phyloP scores from a whole-genome alignment of 2,113 vertebrate species.

The Puffinus mauretanicus region DNA sequence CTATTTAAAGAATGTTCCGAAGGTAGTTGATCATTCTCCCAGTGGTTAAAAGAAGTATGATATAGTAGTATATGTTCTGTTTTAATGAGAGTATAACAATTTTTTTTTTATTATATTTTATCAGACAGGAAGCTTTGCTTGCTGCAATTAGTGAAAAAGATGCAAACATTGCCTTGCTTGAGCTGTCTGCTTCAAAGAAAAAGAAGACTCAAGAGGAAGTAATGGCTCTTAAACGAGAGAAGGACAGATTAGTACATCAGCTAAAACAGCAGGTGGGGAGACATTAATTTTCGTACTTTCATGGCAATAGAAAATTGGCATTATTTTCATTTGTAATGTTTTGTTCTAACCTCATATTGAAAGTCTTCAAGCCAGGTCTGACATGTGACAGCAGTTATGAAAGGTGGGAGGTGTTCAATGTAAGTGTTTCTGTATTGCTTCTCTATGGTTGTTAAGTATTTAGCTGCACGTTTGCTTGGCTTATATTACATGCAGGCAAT shows the following conservation, averaged over 20 bases:
- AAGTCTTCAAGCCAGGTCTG: slow-evolving; percentile 14
- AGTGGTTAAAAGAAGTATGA: neutral
- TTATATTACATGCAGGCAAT: neutral
- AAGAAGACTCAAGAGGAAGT: slow-evolving; percentile 99
- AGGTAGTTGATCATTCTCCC: neutral
- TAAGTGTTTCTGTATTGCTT: neutral
- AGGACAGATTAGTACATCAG: slow-evolving; percentile 96
- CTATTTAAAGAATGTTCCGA: neutral
- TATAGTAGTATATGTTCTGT: neutral
- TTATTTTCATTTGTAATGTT: slow-evolving; percentile 32
- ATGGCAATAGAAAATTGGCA: neutral
- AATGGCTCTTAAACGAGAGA: slow-evolving; percentile 92
- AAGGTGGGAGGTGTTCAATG: slow-evolving; percentile 33
- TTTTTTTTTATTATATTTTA: slow-evolving; percentile 63
- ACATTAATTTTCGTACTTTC: neutral
- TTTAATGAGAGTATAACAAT: slow-evolving; percentile 1
- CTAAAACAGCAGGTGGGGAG: slow-evolving; percentile 94
- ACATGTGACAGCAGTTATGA: neutral
- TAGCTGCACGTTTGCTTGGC: slow-evolving; percentile 17
- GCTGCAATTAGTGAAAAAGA: slow-evolving; percentile 99
- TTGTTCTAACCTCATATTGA: slow-evolving; percentile 3
- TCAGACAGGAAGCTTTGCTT: slow-evolving; percentile 95
- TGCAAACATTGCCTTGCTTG: slow-evolving; percentile 97
- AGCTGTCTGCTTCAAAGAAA: slow-evolving; percentile 96
- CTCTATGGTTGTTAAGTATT: neutral